These are phyloP conservation scores for Acanthornis magna DNA, from an alignment of 2,797 vertebrate species.

Conservation along the genomic window DNA sequence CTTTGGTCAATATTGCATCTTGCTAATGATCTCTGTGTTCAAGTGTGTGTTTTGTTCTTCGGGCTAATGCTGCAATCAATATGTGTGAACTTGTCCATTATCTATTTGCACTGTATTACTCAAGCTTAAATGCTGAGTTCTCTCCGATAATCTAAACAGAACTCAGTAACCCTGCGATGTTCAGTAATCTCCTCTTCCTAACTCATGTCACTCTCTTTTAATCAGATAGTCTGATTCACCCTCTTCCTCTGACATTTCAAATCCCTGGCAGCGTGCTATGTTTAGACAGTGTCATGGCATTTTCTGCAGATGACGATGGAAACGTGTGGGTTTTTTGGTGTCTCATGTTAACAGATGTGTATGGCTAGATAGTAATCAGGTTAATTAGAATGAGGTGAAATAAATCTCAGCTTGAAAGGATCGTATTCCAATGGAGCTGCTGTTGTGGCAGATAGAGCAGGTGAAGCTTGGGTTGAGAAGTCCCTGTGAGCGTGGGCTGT, in stretches of 20 bases:
- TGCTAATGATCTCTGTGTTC: neutral
- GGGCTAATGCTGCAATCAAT: neutral
- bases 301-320: neutral
- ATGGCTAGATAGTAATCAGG: neutral
- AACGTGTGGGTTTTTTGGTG: neutral
- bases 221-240: slow-evolving; percentile 28
- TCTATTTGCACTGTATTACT: neutral
- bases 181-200: slow-evolving; percentile 12
- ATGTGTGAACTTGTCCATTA: neutral
- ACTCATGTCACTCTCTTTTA: neutral
- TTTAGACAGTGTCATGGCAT: slow-evolving; percentile 1
- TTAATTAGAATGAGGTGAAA: slow-evolving; percentile 34
- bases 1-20: neutral
- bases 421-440: neutral
- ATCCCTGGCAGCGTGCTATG: neutral
- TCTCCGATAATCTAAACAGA: neutral
- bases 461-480: neutral
- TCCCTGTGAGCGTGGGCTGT: neutral
- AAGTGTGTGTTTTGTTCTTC: neutral
- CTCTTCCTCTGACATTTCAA: slow-evolving; percentile 28
- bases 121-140: neutral
- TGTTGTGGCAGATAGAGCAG: neutral
- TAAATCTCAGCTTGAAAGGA: neutral
- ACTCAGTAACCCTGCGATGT: neutral
- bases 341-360: slow-evolving; percentile 15